phyloP scores from a whole-genome alignment of 2,888 invertebrate genomes.

The Caradrina clavipalpis region DNA sequence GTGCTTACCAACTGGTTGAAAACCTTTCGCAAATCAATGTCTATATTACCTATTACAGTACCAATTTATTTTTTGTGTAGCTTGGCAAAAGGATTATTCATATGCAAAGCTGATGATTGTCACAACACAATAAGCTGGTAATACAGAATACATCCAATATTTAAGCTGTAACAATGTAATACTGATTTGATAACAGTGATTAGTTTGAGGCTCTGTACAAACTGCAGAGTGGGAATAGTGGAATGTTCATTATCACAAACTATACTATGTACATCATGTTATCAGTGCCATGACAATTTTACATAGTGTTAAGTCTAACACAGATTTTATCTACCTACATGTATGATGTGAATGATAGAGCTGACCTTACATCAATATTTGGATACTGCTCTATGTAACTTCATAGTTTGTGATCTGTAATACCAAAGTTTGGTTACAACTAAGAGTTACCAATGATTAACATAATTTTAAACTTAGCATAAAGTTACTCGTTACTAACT shows the following conservation, averaged over 20 bases:
- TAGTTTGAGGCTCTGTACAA: conserved; percentile 4
- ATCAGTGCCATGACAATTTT: conserved; percentile 41
- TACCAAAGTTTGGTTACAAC: neutral
- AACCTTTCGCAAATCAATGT: neutral
- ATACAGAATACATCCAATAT: conserved; percentile 6
- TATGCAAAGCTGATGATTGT: conserved; percentile 14
- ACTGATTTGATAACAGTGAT: conserved; percentile 28
- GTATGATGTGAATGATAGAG: conserved; percentile 10
- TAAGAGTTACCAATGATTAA: neutral
- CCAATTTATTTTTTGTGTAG: neutral
- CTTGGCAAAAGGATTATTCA: too few relatives aligned
- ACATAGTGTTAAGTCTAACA: conserved; percentile 31
- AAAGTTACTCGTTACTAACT: conserved; percentile 5
- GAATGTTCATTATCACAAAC: conserved; percentile 34
- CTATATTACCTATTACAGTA: neutral
- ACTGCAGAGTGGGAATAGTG: neutral
- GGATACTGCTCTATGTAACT: conserved; percentile 6
- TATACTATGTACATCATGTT: conserved; percentile 28
- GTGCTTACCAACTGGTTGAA: conserved; percentile 6
- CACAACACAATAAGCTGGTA: neutral
- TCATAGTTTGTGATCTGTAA: neutral
- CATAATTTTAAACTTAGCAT: neutral
- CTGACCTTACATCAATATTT: conserved; percentile 33
- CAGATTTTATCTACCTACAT: conserved; percentile 32
- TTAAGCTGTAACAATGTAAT: conserved; percentile 8